Conservation (phyloP, 2,113 vertebrate genomes). For the Gallinago paraguaiae region DNA sequence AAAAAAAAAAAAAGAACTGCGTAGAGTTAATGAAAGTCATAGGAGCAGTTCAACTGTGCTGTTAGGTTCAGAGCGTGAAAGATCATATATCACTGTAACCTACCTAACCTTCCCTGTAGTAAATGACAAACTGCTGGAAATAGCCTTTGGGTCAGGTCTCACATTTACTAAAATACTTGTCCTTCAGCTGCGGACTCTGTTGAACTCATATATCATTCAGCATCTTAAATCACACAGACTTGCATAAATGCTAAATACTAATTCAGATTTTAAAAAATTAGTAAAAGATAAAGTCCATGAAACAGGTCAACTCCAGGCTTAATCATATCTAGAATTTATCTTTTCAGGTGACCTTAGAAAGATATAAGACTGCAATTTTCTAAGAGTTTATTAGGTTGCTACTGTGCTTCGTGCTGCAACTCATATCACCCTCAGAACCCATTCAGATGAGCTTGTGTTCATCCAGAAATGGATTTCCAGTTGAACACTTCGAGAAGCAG, state of each 20-base stretch:
- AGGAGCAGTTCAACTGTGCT: conserved; percentile 57
- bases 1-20: conserved; percentile 57
- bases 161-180: conserved; percentile 70
- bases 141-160: conserved; percentile 72
- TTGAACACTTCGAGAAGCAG: neutral
- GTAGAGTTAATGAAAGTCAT: conserved; percentile 66
- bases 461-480: neutral
- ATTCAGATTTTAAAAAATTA: conserved; percentile 47
- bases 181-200: conserved; percentile 72
- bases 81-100: conserved; percentile 73
- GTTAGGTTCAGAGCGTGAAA: conserved; percentile 62
- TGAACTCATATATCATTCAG: conserved; percentile 63
- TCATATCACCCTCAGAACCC: neutral
- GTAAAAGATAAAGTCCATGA: conserved; percentile 30
- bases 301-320: conserved; percentile 30
- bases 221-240: conserved; percentile 57
- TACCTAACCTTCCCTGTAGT: conserved; percentile 77
- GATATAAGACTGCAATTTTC: neutral
- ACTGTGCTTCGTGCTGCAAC: neutral
- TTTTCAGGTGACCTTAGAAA: conserved; percentile 9
- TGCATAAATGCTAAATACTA: conserved; percentile 58
- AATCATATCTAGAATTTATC: conserved; percentile 46
- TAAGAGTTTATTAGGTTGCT: neutral
- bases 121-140: conserved; percentile 82
- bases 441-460: neutral